These are phyloP conservation scores for Phymorhynchus buccinoides DNA, from an alignment of 1,140 invertebrate genomes.

Conservation along the genomic window DNA sequence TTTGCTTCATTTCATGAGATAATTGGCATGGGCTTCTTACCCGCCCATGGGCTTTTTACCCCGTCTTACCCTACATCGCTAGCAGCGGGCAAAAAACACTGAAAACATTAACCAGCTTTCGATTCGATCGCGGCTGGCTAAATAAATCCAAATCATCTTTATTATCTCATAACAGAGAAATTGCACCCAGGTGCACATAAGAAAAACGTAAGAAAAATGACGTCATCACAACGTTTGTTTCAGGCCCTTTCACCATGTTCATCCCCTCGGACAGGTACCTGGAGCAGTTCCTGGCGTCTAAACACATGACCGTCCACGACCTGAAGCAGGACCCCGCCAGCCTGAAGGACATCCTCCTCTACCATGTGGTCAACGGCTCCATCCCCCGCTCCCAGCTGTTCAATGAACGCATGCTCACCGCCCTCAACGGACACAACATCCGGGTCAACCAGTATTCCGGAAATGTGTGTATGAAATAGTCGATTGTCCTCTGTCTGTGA, in stretches of 20 bases:
- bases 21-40: too few species aligned
- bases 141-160: too few species aligned
- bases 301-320: slow-evolving; percentile 77
- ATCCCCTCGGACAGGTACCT: slow-evolving; percentile 81
- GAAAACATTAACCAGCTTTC: too few species aligned
- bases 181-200: too few species aligned
- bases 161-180: too few species aligned
- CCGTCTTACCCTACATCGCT: too few species aligned
- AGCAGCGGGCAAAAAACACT: too few species aligned
- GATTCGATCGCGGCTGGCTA: too few species aligned
- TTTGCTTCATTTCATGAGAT: too few species aligned
- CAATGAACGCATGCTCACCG: slow-evolving; percentile 48
- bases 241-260: slow-evolving; percentile 84
- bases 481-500: not conserved
- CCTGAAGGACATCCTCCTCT: slow-evolving; percentile 83
- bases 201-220: not conserved
- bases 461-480: not conserved
- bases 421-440: slow-evolving; percentile 46
- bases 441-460: slow-evolving; percentile 48
- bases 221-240: not conserved
- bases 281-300: slow-evolving; percentile 80
- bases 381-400: slow-evolving; percentile 38
- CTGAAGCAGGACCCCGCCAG: slow-evolving; percentile 78
- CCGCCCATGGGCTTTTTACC: too few species aligned
- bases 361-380: slow-evolving; percentile 78